Percentiles rank a stretch among this genome's conserved stretches.
Conservation (phyloP, 35 echinoderm and acorn worm species). For the Acanthaster planci region DNA sequence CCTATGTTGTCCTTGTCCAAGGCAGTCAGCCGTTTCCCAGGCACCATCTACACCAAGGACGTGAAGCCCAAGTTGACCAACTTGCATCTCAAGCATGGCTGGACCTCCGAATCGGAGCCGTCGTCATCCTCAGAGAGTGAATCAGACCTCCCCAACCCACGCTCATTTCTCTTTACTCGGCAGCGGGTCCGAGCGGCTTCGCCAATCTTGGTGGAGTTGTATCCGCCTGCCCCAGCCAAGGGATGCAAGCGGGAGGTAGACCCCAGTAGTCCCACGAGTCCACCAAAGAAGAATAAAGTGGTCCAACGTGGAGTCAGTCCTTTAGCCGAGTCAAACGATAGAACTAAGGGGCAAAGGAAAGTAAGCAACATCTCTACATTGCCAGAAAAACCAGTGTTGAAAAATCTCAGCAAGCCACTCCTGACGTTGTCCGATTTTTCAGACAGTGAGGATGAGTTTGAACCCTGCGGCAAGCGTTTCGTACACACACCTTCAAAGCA, state of each 20-base stretch:
- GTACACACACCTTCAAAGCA: slow-evolving; percentile 1
- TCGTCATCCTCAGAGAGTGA: neutral
- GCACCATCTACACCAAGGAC: neutral
- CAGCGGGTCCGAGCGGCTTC: neutral
- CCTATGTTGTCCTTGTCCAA: slow-evolving; percentile 9
- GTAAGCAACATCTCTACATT: too few relatives aligned
- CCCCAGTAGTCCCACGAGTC: neutral
- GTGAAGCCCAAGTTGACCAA: slow-evolving; percentile 11
- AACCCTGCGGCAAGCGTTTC: neutral
- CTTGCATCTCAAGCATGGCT: neutral
- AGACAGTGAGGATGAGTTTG: neutral
- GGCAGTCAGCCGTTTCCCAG: neutral
- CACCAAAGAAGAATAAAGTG: neutral
- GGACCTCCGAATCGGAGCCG: neutral
- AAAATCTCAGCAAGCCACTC: neutral
- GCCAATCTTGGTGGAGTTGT: neutral
- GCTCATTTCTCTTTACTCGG: neutral
- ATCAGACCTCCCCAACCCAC: neutral
- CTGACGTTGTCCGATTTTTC: slow-evolving; percentile 10
- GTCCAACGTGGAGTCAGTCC: neutral
- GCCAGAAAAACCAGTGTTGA: neutral
- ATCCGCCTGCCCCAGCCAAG: neutral
- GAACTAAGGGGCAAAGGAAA: too few relatives aligned
- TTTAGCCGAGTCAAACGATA: too few relatives aligned
- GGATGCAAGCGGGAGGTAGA: neutral